phyloP scores from a whole-genome alignment of 2,888 invertebrate species.

The Epistrophe grossulariae region DNA sequence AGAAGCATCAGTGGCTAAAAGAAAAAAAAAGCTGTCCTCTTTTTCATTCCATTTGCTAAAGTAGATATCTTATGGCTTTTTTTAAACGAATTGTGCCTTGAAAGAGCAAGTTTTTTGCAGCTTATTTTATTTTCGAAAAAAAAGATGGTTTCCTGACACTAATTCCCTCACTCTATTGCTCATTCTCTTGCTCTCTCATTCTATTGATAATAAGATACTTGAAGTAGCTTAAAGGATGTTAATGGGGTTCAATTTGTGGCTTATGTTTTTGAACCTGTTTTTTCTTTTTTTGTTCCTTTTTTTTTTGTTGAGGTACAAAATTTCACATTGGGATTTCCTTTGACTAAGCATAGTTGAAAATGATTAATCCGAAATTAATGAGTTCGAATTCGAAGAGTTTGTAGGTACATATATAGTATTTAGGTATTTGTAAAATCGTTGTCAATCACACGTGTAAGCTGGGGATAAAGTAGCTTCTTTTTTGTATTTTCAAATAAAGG shows the following conservation, averaged over 20 bases:
- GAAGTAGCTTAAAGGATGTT: conserved; percentile 50
- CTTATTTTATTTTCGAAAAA: background rate
- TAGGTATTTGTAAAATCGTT: background rate
- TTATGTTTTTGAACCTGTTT: conserved; percentile 34
- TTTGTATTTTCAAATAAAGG: background rate
- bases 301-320: background rate
- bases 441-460: conserved; percentile 26
- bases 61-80: conserved; percentile 29
- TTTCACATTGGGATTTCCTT: background rate
- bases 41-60: conserved; percentile 54
- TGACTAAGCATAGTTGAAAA: conserved; percentile 4
- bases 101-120: background rate
- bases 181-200: background rate
- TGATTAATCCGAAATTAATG: conserved; percentile 25
- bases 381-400: background rate
- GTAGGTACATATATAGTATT: no score
- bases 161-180: background rate
- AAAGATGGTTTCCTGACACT: conserved; percentile 4
- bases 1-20: background rate
- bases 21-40: conserved; percentile 33
- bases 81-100: conserved; percentile 32
- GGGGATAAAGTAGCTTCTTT: background rate
- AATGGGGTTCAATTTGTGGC: conserved; percentile 54
- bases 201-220: conserved; percentile 17
- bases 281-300: background rate